These are phyloP conservation scores for Brachylomia viminalis DNA, from an alignment of 2,888 invertebrate species.

Conservation along the genomic window DNA sequence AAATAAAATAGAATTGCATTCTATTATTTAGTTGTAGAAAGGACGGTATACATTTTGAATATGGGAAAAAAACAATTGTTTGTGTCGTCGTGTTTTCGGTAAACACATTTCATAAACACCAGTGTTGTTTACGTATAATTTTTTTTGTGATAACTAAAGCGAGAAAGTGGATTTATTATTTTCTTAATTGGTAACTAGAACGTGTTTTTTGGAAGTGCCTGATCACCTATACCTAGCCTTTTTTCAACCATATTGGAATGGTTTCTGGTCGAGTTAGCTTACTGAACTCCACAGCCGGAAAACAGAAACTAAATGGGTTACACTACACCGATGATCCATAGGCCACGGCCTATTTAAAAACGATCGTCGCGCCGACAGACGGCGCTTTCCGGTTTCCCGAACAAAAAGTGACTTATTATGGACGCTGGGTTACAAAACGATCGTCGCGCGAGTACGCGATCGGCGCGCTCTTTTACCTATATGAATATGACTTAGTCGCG, in stretches of 20 bases:
- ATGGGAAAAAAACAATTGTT: neutral
- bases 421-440: too few species aligned
- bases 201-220: neutral
- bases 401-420: too few species aligned
- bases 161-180: neutral
- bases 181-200: too few species aligned
- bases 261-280: neutral
- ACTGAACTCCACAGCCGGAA: neutral
- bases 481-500: too few species aligned
- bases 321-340: neutral
- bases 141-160: neutral
- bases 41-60: neutral
- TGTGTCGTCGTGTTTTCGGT: neutral
- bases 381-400: neutral
- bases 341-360: neutral
- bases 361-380: neutral
- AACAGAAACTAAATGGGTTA: too few species aligned
- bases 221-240: neutral
- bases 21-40: neutral
- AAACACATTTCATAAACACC: neutral
- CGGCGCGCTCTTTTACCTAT: too few species aligned
- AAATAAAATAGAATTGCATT: conserved; percentile 5
- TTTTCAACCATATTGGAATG: neutral
- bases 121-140: neutral
- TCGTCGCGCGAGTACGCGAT: too few species aligned